Percentiles rank a stretch among this genome's conserved stretches.
Conservation (phyloP, 2,888 invertebrate species). For the Pammene fasciana region DNA sequence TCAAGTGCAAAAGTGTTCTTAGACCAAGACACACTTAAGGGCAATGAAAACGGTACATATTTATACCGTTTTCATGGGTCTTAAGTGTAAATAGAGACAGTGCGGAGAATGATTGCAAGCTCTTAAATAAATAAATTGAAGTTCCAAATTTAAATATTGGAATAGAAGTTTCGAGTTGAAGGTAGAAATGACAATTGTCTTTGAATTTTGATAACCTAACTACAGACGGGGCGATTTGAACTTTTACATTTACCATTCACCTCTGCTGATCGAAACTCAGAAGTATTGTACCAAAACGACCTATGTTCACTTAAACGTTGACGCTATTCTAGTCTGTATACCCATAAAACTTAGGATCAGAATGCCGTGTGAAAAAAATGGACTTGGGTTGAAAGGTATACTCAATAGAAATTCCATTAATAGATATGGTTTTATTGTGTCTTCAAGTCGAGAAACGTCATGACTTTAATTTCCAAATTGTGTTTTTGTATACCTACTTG, state of each 20-base stretch:
- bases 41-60: no score
- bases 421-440: constrained; percentile 12
- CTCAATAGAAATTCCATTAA: constrained; percentile 27
- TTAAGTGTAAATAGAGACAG: neutral
- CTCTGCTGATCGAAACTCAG: constrained; percentile 41
- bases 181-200: constrained; percentile 28
- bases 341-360: neutral
- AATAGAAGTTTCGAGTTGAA: constrained; percentile 23
- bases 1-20: constrained; percentile 16
- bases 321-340: neutral
- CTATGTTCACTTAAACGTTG: neutral
- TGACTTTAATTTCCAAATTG: constrained; percentile 19
- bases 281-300: neutral
- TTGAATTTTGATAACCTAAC: constrained; percentile 49
- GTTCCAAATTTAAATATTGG: constrained; percentile 20
- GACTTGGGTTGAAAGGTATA: neutral
- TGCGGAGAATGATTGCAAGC: constrained; percentile 36
- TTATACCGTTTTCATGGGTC: no score
- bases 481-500: constrained; percentile 25
- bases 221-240: constrained; percentile 53
- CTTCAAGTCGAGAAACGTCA: constrained; percentile 13
- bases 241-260: constrained; percentile 54
- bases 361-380: neutral
- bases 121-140: constrained; percentile 11
- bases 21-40: constrained; percentile 6